A percentile compares a stretch with the other conserved stretches of the same genome.
Evolutionary conservation across 2,797 vertebrate genomes (phyloP).

Genomic region (Melanotaenia pygmaea): DNA sequence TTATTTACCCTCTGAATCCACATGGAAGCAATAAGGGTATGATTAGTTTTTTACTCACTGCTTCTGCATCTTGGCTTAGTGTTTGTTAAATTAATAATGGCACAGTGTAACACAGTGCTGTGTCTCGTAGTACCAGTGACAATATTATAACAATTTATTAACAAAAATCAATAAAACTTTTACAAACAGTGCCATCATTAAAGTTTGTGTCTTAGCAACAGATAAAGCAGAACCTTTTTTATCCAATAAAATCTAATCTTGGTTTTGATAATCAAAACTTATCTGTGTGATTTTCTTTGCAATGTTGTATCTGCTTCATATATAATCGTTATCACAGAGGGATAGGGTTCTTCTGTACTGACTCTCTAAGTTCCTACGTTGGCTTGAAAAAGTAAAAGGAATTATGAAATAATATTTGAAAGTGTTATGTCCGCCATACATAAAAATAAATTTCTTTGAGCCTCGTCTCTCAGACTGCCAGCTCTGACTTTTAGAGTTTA

Average conservation of each 20-base stretch:
- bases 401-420: conserved; percentile 6
- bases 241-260: background rate
- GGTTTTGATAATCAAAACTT: background rate
- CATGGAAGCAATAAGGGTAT: background rate
- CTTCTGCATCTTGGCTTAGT: background rate
- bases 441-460: conserved; percentile 25
- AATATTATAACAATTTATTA: background rate
- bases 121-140: too few relatives aligned
- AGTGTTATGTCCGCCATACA: conserved; percentile 15
- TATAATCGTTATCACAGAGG: background rate
- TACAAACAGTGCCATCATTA: background rate
- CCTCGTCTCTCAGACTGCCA: conserved; percentile 14
- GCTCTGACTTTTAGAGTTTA: background rate
- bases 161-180: background rate
- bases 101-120: too few relatives aligned
- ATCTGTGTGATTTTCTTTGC: background rate
- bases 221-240: background rate
- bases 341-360: background rate
- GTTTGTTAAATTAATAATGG: background rate
- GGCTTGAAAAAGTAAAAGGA: background rate
- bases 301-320: background rate
- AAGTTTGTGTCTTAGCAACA: background rate
- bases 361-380: background rate
- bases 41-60: background rate
- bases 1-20: background rate